These are phyloP conservation scores for Dunckerocampus dactyliophorus DNA, from an alignment of 2,113 vertebrate genomes.

Conservation along the genomic window DNA sequence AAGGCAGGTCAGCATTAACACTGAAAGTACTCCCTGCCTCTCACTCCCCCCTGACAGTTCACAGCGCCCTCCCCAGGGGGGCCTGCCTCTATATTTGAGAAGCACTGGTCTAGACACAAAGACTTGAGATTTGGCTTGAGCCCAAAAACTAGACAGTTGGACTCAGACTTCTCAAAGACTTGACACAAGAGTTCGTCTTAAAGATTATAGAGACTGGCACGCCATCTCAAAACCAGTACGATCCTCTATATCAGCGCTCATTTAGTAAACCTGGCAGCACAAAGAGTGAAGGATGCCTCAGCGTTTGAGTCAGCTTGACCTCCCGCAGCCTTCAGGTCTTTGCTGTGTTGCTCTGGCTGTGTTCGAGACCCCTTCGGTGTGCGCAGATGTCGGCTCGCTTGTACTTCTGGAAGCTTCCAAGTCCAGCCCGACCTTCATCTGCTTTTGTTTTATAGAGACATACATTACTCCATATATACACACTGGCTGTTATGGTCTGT, in stretches of 20 bases:
- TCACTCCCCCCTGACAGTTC: too few relatives aligned
- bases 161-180: too few relatives aligned
- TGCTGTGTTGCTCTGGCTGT: not conserved
- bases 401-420: not conserved
- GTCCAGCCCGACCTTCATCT: not conserved
- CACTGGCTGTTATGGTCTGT: not conserved
- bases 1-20: too few relatives aligned
- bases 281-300: not conserved
- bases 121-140: not conserved
- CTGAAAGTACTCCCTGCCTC: too few relatives aligned
- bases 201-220: not conserved
- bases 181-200: not conserved
- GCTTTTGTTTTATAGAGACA: not conserved
- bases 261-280: not conserved
- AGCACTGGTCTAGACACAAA: too few relatives aligned
- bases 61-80: too few relatives aligned
- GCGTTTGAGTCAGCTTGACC: constrained; percentile 6
- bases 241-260: not conserved
- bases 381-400: not conserved
- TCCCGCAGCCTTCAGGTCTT: constrained; percentile 5
- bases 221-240: not conserved
- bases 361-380: not conserved
- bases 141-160: not conserved
- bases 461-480: not conserved
- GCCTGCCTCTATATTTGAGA: too few relatives aligned